Base-by-base conservation (phyloP, 2,797 vertebrate species). In the Eospalax fontanierii region DNA sequence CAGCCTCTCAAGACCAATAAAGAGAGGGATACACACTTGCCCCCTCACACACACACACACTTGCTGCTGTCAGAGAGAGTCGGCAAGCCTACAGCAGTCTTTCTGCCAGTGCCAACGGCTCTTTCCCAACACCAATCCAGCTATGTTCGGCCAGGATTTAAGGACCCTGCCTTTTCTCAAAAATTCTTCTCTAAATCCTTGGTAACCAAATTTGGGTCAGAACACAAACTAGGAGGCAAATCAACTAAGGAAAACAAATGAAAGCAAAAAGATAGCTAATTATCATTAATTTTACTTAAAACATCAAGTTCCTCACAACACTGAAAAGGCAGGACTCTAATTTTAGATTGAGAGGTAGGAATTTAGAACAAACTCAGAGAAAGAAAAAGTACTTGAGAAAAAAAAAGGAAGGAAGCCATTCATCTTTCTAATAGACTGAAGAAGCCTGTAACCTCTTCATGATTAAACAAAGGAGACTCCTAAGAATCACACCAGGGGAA, bases 101-200 rank as follows among this genome's bases (percentile, higher is more conserved):
- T 95, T 83, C 70, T 75, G 35, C 16, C 54, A 26, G 57, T n/a
- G 88, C 22, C 78, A 83, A 81, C 19, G 76, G 38, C 40, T 82
- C 30, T 86, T 90, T 74, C 65, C 43, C 40, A 66, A 28, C 6
- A 88, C 33, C 50, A 92, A 66, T 21, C 65, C 24, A 28, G 21
- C 73, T 82, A 18, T 87, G 43, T 90, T 95, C 68, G 94, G 26
- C 75, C 57, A 54, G 6, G 14, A 35, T 71, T 90, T 92, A 90
- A 19, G 66, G 35, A 79, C 73, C 35, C 75, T 89, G 83, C 6
- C 73, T 89, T 92, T 80, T 94, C 80, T 89, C 76, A 95, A 93
- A 96, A 94, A 90, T 92, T 95, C 68, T 91, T 95, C 76, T 92
- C 83, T 91, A 81, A 95, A 93, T 38, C 28, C 94, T 82, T 63